Percentiles rank a stretch among this genome's conserved stretches.
phyloP scores from a whole-genome alignment of 2,113 vertebrate species.

The Thalassarche chlororhynchos region DNA sequence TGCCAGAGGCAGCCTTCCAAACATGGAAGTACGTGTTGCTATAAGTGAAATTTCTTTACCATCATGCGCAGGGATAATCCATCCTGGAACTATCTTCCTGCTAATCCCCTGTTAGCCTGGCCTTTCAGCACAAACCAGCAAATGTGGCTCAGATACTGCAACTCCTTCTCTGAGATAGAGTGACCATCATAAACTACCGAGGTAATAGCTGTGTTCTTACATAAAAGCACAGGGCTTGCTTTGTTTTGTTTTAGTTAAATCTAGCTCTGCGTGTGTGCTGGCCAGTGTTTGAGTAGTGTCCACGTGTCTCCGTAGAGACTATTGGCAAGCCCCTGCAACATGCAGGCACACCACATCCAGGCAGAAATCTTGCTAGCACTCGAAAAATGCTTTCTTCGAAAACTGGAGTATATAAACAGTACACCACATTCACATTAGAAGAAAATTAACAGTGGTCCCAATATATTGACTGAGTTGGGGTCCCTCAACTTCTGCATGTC shows the following conservation, averaged over 20 bases:
- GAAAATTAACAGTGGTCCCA: not conserved
- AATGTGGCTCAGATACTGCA: not conserved
- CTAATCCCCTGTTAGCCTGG: not conserved
- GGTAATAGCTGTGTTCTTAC: not conserved
- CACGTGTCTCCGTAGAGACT: not conserved
- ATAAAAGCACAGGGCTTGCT: not conserved
- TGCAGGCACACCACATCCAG: not conserved
- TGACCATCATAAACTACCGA: not conserved
- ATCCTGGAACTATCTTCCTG: not conserved
- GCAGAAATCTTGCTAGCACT: not conserved
- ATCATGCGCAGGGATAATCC: not conserved
- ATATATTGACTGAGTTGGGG: not conserved
- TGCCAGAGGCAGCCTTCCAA: slow-evolving; percentile 15
- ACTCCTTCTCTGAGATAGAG: not conserved
- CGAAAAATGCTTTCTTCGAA: not conserved
- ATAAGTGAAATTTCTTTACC: not conserved
- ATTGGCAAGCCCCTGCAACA: not conserved
- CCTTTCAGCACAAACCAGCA: slow-evolving; percentile 10
- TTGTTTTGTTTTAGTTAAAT: not conserved
- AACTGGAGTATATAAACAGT: not conserved
- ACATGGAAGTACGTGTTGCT: not conserved
- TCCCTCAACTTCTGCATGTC: not conserved
- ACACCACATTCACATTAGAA: not conserved
- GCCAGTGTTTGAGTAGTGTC: not conserved
- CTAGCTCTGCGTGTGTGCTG: not conserved